Base-by-base conservation (phyloP, 2,113 vertebrate genomes). In the Mirounga angustirostris region DNA sequence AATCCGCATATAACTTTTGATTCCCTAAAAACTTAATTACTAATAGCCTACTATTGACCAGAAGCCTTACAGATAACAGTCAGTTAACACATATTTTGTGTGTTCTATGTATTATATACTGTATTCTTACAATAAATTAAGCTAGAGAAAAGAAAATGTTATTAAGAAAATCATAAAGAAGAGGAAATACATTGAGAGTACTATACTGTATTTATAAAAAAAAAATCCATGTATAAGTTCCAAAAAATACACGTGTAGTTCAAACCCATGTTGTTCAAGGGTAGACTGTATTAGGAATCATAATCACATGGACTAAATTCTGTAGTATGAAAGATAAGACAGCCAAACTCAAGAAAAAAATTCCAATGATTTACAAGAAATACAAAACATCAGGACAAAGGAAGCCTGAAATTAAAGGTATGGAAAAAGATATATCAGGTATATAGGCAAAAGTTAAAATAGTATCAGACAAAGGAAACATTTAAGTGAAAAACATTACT, bases 401-500 rank as follows among this genome's bases (percentile, higher is more conserved):
- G 52, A 87, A 94, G 16, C 30, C 19, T 59, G 61, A 94, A 74
- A 78, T 30, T 33, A 84, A 93, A 84, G 40, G 33, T 58, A 50
- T 43, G 19, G 19, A 46, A 82, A 87, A 76, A 74, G 52, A 71
- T 28, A 12, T 40, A 40, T 22, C 12, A 11, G 21, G 26, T 14
- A 12, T 56, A 84, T 26, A 79, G 12, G 54, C 19, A 78, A 79
- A 89, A 54, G 40, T 84, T 89, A 82, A 69, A 93, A 52, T 67
- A 89, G 14, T n/a, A 67, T 69, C 24, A 74, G 79, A 78, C 58
- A 88, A 94, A 73, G 67, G 4, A 73, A 50, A 52, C 24, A 50
- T 76, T 74, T 76, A 54, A 91, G 10, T 21, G 69, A 81, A 92
- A 89, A n/a, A 18, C 65, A 82, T 81, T 94, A 81, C 28, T 79